Evolutionary conservation across 1,140 invertebrate genomes (phyloP).

Genomic region (Procambarus clarkii): DNA sequence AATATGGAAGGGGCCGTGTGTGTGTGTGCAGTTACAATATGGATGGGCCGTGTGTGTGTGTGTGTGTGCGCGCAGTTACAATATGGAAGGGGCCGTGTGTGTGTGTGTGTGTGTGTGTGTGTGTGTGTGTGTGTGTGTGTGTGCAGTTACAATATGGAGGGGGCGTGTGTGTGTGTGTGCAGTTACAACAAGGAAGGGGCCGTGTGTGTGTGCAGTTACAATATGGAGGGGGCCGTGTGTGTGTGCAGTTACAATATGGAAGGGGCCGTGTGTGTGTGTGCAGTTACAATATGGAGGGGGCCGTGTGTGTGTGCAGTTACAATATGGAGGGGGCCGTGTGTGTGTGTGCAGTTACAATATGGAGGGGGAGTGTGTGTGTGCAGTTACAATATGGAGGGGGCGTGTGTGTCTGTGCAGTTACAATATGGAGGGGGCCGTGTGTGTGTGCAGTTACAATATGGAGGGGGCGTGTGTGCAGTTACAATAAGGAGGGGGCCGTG

Average conservation of each 20-base stretch:
- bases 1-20: too few relatives aligned
- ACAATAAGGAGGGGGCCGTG: not conserved
- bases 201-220: not conserved
- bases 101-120: not conserved
- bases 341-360: too few relatives aligned
- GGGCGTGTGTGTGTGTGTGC: not conserved
- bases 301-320: not conserved
- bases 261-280: not conserved
- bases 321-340: too few relatives aligned
- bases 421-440: too few relatives aligned
- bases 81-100: not conserved
- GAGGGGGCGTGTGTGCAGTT: too few relatives aligned
- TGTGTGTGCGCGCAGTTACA: not conserved
- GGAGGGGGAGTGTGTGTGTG: not conserved
- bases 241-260: not conserved
- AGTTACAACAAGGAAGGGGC: too few relatives aligned
- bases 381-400: not conserved
- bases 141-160: too few relatives aligned
- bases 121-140: not conserved
- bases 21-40: not conserved
- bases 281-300: not conserved
- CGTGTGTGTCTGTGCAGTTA: not conserved
- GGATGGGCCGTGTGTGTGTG: too few relatives aligned
- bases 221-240: not conserved
- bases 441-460: not conserved